Evolutionary conservation across 92 coral and sea anemone genomes (phyloP).

Genomic region (Actinostola sp.): DNA sequence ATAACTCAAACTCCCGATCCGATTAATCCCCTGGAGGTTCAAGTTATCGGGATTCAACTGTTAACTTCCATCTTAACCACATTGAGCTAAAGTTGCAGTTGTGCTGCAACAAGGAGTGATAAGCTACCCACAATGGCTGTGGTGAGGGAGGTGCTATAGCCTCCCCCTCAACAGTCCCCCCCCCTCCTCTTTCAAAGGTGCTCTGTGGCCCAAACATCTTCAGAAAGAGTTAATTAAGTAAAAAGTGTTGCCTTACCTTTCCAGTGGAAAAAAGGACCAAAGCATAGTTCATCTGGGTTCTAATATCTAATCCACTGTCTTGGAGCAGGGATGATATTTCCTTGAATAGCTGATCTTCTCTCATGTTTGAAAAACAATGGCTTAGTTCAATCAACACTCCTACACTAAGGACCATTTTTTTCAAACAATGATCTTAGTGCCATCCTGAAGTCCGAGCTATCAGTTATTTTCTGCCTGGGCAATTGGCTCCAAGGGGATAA

Average conservation of each 20-base stretch:
- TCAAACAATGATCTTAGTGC: not conserved
- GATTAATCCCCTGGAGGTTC: too few species aligned
- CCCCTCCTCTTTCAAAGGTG: too few species aligned
- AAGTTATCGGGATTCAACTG: too few species aligned
- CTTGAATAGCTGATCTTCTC: not conserved
- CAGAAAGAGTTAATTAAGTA: too few species aligned
- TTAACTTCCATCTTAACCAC: too few species aligned
- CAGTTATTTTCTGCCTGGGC: not conserved
- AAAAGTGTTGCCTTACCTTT: slow-evolving; percentile 12
- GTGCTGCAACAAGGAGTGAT: too few species aligned
- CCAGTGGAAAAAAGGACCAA: slow-evolving; percentile 7
- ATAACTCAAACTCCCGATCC: too few species aligned
- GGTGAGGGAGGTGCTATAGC: too few species aligned
- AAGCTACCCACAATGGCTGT: too few species aligned
- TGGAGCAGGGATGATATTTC: not conserved
- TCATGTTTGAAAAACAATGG: not conserved
- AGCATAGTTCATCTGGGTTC: slow-evolving; percentile 10
- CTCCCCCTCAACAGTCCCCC: too few species aligned
- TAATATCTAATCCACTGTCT: not conserved
- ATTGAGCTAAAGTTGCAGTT: too few species aligned
- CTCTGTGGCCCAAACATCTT: too few species aligned
- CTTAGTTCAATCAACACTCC: not conserved
- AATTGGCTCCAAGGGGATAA: not conserved
- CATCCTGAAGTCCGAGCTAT: not conserved
- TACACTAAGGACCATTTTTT: slow-evolving; percentile 6